Base-by-base conservation (phyloP, 2,113 vertebrate species). In the Halcyon senegalensis region DNA sequence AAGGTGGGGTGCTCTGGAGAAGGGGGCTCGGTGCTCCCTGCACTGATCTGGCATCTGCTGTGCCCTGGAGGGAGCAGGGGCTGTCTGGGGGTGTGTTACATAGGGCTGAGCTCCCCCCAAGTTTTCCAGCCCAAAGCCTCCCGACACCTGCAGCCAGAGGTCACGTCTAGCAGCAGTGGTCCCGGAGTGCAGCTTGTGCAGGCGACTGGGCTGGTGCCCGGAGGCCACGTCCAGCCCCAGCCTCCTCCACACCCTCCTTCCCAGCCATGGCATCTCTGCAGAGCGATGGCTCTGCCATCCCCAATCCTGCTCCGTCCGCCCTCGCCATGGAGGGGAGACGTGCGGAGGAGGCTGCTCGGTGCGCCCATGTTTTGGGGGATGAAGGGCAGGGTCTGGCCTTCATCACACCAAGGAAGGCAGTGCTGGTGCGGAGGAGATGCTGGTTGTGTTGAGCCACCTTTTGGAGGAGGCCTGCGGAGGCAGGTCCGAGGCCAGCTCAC, bases 401-500 rank as follows among this genome's bases (percentile, higher is more conserved):
- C 24, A 0, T 69, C 79, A 19, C 24, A 10, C 37, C 0, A 0
- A 60, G 62, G 20, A 74, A 72, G 28, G 50, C 5, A 10, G 39
- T 24, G 53, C 1, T 7, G 16, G 73, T 9, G 41, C 1, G 33
- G 77, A 74, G 68, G 84, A 82, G 89, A 68, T 87, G 93, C 84
- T 8, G 69, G 51, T 82, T 84, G 55, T 81, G 68, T 89, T 19
- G 69, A 91, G 76, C 87, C 80, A n/a, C 16, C 50, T 72, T 74
- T 77, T 3, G 79, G 87, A 87, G 78, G 93, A 95, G 91, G 73
- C 69, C 87, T 25, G 6, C 0, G 46, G 94, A 94, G 78, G 95
- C 91, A 94, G 94, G 93, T 84, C 93, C 6, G 11, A 63, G 94
- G 91, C 91, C 86, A 80, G 86, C 84, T 97, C 89, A 55, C 28